phyloP scores from a whole-genome alignment of 2,113 vertebrate species.

The Pedetes capensis region DNA sequence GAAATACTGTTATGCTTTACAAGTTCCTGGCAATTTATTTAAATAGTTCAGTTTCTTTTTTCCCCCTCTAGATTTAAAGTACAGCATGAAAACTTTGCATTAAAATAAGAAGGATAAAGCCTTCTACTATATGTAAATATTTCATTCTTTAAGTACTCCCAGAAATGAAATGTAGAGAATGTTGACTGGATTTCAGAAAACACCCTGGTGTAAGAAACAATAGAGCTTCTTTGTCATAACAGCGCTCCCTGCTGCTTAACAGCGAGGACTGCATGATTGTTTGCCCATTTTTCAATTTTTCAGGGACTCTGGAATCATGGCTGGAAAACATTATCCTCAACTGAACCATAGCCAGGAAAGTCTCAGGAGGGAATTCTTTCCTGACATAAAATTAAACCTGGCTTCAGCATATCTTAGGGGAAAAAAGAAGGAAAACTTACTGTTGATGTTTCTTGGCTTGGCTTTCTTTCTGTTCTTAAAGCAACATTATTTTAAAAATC shows the following conservation, averaged over 20 bases:
- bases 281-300: slow-evolving; percentile 34
- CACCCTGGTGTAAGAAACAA: not conserved
- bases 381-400: slow-evolving; percentile 79
- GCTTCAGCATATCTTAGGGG: slow-evolving; percentile 68
- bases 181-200: not conserved
- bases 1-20: not conserved
- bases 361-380: slow-evolving; percentile 79
- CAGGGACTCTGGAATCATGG: slow-evolving; percentile 58
- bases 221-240: not conserved
- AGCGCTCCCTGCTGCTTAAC: slow-evolving; percentile 70
- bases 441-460: slow-evolving; percentile 73
- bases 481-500: slow-evolving; percentile 75
- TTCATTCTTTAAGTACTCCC: not conserved
- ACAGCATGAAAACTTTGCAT: not conserved
- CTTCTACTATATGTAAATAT: not conserved
- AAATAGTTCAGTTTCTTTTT: not conserved
- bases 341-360: slow-evolving; percentile 73
- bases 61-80: not conserved
- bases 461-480: slow-evolving; percentile 68
- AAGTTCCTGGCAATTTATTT: not conserved
- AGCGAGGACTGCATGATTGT: not conserved
- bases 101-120: not conserved
- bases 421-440: slow-evolving; percentile 53
- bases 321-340: slow-evolving; percentile 78
- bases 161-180: not conserved